A percentile compares a stretch with the other conserved stretches of the same genome.
phyloP scores from a whole-genome alignment of 2,797 vertebrate species.

The Onychomys arenicola region DNA sequence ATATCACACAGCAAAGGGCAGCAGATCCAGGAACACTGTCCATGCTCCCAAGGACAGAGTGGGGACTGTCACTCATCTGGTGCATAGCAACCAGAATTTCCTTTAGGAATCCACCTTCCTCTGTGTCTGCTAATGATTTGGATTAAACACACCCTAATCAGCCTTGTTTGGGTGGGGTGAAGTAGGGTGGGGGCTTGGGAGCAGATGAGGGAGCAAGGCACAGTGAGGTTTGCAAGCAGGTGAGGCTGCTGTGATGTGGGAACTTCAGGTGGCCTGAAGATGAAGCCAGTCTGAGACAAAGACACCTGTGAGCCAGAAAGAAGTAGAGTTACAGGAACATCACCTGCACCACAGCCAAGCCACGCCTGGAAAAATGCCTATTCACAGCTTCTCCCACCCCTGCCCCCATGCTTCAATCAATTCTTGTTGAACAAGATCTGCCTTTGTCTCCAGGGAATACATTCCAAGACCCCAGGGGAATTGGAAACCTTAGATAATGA shows the following conservation, averaged over 20 bases:
- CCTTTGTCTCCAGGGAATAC: not conserved
- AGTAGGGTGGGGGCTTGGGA: not conserved
- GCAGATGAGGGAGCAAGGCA: not conserved
- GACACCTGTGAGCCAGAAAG: not conserved
- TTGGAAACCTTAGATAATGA: not conserved
- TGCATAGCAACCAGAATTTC: not conserved
- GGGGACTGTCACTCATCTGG: not conserved
- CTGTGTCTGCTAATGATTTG: not conserved
- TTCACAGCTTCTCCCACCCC: not conserved
- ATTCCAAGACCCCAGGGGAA: not conserved
- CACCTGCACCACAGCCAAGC: not conserved
- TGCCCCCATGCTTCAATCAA: not conserved
- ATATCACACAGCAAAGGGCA: not conserved
- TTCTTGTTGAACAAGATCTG: not conserved
- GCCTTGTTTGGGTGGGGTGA: not conserved
- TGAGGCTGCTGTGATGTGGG: no score
- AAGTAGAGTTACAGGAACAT: not conserved
- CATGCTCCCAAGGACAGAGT: not conserved
- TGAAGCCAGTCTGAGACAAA: not conserved
- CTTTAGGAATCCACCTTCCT: not conserved
- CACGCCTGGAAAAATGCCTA: not conserved
- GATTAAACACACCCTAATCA: not conserved
- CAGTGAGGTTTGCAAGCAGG: not conserved
- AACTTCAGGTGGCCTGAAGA: not conserved
- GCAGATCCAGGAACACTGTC: not conserved